Percentiles rank a stretch among this genome's conserved stretches.
Evolutionary conservation across 1,140 invertebrate species (phyloP).

Genomic region (Brachionus rotundiformis): DNA sequence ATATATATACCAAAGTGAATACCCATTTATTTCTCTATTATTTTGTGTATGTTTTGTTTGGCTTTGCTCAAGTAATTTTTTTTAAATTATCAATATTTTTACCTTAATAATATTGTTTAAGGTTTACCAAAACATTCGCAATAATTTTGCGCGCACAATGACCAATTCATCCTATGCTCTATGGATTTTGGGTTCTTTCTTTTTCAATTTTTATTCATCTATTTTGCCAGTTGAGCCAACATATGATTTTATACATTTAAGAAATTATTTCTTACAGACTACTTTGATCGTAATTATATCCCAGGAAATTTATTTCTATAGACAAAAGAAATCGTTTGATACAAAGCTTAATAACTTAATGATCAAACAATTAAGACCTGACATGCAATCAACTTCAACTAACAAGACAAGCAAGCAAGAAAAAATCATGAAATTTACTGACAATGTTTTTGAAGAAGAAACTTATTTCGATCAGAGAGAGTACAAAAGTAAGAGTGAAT

Average conservation of each 20-base stretch:
- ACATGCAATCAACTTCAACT: not conserved
- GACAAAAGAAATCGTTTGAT: not conserved
- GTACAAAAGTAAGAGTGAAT: slow-evolving; percentile 15
- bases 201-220: slow-evolving; percentile 14
- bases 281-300: slow-evolving; percentile 16
- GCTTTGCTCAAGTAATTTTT: slow-evolving; percentile 11
- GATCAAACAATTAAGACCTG: not conserved
- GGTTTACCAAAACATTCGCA: slow-evolving; percentile 13
- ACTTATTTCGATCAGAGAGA: slow-evolving; percentile 17
- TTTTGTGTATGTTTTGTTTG: slow-evolving; percentile 20
- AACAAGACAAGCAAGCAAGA: not conserved
- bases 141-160: not conserved
- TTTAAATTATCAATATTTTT: not conserved
- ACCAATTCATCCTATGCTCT: not conserved
- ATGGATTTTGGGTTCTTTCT: slow-evolving; percentile 34
- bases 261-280: slow-evolving; percentile 16
- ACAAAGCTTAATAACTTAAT: not conserved
- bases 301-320: slow-evolving; percentile 22
- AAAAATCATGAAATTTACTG: slow-evolving; percentile 20
- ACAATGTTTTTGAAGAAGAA: slow-evolving; percentile 41
- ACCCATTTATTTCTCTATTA: slow-evolving; percentile 36
- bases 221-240: not conserved
- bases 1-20: not conserved
- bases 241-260: slow-evolving; percentile 33
- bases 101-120: not conserved